Evolutionary conservation across 2,888 invertebrate species (phyloP), one percentile per base, ranked within the genome.

Genomic region (Altica lythri): DNA sequence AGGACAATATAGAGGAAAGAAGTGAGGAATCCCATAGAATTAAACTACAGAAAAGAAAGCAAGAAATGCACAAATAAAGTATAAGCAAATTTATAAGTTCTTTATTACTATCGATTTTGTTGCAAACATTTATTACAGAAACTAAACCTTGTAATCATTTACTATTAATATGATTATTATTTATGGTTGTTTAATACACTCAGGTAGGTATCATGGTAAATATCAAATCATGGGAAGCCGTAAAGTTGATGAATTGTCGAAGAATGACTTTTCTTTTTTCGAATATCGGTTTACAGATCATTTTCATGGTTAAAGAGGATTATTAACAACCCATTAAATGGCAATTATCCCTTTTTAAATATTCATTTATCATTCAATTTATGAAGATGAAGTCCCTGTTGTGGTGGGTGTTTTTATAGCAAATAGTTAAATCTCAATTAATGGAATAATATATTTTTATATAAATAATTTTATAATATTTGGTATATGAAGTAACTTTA

Each of bases 271-370:
- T 59, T 53, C 58, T 62, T 60, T 61, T 60, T 50, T 34, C 34
- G 35, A 17, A 19, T 53, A 56, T 55, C 57, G 44, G 52, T 44
- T 10, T 19, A 37, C 34, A 32, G 51, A 56, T 51, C 59, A 44
- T 46, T 60, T 60, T 60, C 57, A 57, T 22, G 60, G 55, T 40
- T 59, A 60, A 52, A 55, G 59, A 50, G 35, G 50, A 47, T 53
- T 56, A 43, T 54, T 53, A 62, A 62, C 61, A 54, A 13, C 35
- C 62, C 52, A 65, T 68, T 68, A 66, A 62, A 59, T 63, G 57
- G 60, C 66, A 65, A 67, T 68, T 68, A 67, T 55, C 50, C 58
- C 64, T 63, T 61, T 65, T 68, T 68, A 68, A 68, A 68, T 64
- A 62, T 63, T 66, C 60, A 68, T 68, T 68, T 66, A 68, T 68